Percentiles rank a stretch among this genome's conserved stretches.
Conservation (phyloP, 92 coral and sea anemone genomes). For the Porites cylindrica region DNA sequence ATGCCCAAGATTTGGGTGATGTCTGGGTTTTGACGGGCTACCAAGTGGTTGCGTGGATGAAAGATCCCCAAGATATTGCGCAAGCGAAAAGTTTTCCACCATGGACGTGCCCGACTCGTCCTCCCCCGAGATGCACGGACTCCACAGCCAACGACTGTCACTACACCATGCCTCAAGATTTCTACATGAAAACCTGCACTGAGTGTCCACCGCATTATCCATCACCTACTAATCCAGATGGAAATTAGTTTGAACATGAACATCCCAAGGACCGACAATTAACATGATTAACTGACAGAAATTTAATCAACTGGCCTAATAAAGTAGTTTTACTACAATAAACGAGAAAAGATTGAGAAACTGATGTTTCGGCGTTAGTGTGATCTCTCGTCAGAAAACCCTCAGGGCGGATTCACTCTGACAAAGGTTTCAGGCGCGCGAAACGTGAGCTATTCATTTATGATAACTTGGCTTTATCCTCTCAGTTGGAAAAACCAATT, state of each 20-base stretch:
- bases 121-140: constrained; percentile 70
- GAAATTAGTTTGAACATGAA: constrained; percentile 25
- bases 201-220: constrained; percentile 80
- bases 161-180: constrained; percentile 67
- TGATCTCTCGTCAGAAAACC: too few relatives aligned
- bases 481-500: too few relatives aligned
- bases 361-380: too few relatives aligned
- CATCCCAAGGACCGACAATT: too few relatives aligned
- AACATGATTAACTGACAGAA: too few relatives aligned
- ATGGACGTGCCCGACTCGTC: constrained; percentile 81
- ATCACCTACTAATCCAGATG: constrained; percentile 85
- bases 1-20: constrained; percentile 61
- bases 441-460: too few relatives aligned
- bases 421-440: too few relatives aligned
- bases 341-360: too few relatives aligned
- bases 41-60: constrained; percentile 85
- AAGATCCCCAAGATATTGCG: constrained; percentile 68
- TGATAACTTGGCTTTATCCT: too few relatives aligned
- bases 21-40: constrained; percentile 88
- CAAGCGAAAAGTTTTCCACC: constrained; percentile 73
- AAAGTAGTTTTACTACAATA: too few relatives aligned
- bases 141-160: constrained; percentile 70
- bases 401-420: too few relatives aligned
- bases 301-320: too few relatives aligned
- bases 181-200: constrained; percentile 91